Percentiles rank a stretch among this genome's conserved stretches.
Evolutionary conservation across 1,140 invertebrate species (phyloP).

Genomic region (Drosophila neocordata): DNA sequence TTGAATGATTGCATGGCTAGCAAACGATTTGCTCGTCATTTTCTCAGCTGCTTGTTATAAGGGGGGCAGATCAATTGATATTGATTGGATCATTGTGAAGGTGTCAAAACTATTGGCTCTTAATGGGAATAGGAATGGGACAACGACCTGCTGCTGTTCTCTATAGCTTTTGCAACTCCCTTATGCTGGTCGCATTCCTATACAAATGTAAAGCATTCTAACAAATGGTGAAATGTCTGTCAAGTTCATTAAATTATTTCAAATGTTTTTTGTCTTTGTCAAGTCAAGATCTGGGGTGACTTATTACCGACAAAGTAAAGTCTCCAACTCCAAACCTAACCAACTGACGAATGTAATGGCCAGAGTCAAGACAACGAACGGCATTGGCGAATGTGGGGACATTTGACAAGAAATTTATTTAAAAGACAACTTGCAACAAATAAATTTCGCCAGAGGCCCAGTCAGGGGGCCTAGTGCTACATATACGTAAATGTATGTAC

Average conservation of each 20-base stretch:
- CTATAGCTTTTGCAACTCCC: background rate
- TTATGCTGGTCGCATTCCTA: conserved; percentile 10
- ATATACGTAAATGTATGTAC: no score
- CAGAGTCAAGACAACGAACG: conserved; percentile 26
- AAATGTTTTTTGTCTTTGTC: conserved; percentile 61
- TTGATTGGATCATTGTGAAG: conserved; percentile 56
- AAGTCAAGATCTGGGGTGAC: conserved; percentile 41
- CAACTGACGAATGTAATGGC: conserved; percentile 63
- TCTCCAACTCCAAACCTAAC: conserved; percentile 30
- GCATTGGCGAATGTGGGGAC: conserved; percentile 30
- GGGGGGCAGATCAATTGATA: conserved; percentile 55
- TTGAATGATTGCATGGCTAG: conserved; percentile 76
- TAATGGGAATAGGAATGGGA: conserved; percentile 24
- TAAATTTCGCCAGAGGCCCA: conserved; percentile 62
- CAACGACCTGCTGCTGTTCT: background rate
- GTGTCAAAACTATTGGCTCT: conserved; percentile 72
- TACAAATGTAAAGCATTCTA: conserved; percentile 39
- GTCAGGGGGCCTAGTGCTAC: conserved; percentile 2
- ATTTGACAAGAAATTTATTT: conserved; percentile 79
- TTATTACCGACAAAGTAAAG: conserved; percentile 57
- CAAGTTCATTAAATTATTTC: conserved; percentile 78
- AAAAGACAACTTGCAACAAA: conserved; percentile 78
- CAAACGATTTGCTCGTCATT: conserved; percentile 76
- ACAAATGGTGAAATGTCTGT: conserved; percentile 35
- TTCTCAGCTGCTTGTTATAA: conserved; percentile 53